These are phyloP conservation scores for Anoplolepis gracilipes DNA, from an alignment of 1,140 invertebrate genomes.

Conservation along the genomic window DNA sequence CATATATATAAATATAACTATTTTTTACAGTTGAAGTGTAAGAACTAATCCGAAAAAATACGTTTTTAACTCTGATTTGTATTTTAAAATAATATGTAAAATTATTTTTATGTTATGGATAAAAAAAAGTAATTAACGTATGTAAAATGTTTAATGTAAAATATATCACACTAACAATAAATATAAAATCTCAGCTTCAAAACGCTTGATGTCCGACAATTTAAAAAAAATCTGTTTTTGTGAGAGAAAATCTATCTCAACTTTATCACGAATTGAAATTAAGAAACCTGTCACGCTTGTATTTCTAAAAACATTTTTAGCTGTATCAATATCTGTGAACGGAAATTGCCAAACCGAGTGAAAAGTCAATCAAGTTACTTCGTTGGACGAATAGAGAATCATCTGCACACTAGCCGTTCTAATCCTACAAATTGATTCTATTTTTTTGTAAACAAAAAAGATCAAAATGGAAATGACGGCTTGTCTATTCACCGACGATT, in stretches of 20 bases:
- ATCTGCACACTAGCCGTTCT: background rate
- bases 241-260: background rate
- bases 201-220: background rate
- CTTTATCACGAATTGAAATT: background rate
- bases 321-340: background rate
- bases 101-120: background rate
- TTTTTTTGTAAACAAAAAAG: constrained; percentile 32
- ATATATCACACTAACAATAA: background rate
- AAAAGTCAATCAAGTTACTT: constrained; percentile 52
- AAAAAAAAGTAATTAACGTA: background rate
- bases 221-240: background rate
- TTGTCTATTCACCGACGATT: constrained; percentile 18
- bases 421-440: constrained; percentile 37
- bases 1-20: constrained; percentile 13
- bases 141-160: background rate
- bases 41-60: constrained; percentile 12
- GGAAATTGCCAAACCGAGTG: constrained; percentile 17
- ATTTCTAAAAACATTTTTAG: constrained; percentile 14
- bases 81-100: background rate
- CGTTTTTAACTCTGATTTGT: constrained; percentile 4
- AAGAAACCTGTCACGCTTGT: background rate
- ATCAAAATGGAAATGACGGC: constrained; percentile 22
- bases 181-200: background rate
- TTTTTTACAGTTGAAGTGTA: constrained; percentile 25
- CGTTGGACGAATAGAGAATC: constrained; percentile 32